phyloP scores from a whole-genome alignment of 2,113 vertebrate genomes.

The Acanthisitta chloris region DNA sequence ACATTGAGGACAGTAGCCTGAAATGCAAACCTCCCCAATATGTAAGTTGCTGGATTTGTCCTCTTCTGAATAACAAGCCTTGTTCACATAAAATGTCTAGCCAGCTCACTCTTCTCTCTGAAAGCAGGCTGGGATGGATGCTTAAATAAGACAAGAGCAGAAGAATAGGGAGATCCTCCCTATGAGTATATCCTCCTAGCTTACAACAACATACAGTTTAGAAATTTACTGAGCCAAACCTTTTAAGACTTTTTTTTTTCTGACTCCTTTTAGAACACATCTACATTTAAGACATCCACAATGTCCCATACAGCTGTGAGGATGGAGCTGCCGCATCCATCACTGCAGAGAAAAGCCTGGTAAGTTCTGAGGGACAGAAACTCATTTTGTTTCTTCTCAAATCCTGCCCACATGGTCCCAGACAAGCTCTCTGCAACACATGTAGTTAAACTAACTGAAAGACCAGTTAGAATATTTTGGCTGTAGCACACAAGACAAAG shows the following conservation, averaged over 20 bases:
- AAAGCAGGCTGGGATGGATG: neutral
- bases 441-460: neutral
- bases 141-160: neutral
- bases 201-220: neutral
- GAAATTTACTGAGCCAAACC: neutral
- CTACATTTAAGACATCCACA: neutral
- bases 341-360: neutral
- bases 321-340: neutral
- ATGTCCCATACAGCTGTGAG: neutral
- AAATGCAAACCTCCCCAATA: neutral
- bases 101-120: neutral
- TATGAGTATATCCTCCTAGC: neutral
- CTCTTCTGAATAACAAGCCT: neutral
- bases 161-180: neutral
- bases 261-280: neutral
- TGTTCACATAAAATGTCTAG: accelerated
- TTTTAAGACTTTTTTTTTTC: neutral
- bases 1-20: neutral
- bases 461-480: neutral
- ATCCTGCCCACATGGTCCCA: neutral
- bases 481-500: neutral
- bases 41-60: neutral
- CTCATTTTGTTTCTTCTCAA: neutral
- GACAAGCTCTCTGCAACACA: neutral
- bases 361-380: neutral